Base-by-base conservation (phyloP, 2,888 invertebrate genomes). In the Tholera decimalis region DNA sequence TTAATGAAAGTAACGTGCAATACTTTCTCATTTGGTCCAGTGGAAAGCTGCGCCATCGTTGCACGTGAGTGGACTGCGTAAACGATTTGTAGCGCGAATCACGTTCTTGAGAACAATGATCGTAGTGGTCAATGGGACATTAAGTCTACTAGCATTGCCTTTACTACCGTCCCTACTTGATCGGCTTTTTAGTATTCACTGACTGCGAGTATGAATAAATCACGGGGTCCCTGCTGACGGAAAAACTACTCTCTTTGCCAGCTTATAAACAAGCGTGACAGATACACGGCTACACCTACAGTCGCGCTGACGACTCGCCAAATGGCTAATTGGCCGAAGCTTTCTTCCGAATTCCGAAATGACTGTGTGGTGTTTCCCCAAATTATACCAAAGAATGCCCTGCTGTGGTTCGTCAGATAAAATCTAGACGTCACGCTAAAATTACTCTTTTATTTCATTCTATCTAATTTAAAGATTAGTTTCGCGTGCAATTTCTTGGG, bases 311-410 rank as follows among this genome's bases (percentile, higher is more conserved):
- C 83, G 75, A 84, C 78, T 84, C 82, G 85, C 87, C 84, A 84
- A 84, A 76, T 80, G 64, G 78, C 79, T 90, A 88, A 89, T 88
- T 88, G 83, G 74, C 71, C 75, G 75, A 83, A 79, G 73, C 78
- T 82, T 81, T 87, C 81, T 82, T 79, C 77, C 75, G 82, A 84
- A 83, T 82, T 80, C 79, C 74, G 76, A 84, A 76, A 88, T 87
- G 88, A 86, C 85, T 82, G 81, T 85, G 82, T 83, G 89, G 88
- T 90, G 90, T 88, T 91, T 91, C 85, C 91, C 91, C 79, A 82
- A 84, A 81, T 77, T 85, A 49, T 80, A 77, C 54, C 67, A 79
- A 73, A 76, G 68, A 66, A 77, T 79, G 58, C 77, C 80, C 55
- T 73, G 77, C 50, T 75, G 77, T 57, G 80, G 78, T 79, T 61